Evolutionary conservation across 2,113 vertebrate genomes (phyloP).

Genomic region (Dipodomys spectabilis): DNA sequence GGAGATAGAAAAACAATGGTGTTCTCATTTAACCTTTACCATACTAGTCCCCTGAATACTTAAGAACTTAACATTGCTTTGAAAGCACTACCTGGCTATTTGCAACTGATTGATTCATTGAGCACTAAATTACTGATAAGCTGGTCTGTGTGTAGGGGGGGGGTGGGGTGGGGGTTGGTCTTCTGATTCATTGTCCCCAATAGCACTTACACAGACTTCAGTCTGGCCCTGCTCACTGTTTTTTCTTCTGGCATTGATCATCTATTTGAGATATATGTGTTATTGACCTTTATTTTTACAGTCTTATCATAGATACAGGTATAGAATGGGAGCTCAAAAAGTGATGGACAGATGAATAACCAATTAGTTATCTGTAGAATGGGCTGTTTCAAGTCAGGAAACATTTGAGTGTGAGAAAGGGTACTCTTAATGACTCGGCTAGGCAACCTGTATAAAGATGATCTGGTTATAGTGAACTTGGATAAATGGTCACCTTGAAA

Average conservation of each 20-base stretch:
- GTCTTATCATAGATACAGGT: neutral
- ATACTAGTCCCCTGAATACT: neutral
- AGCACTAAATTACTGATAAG: neutral
- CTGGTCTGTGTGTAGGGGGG: neutral
- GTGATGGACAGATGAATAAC: neutral
- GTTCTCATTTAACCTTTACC: slow-evolving; percentile 1
- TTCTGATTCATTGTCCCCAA: neutral
- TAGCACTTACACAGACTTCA: neutral
- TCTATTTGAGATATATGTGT: neutral
- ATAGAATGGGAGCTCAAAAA: neutral
- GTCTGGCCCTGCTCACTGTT: neutral
- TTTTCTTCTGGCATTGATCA: neutral
- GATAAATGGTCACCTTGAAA: neutral
- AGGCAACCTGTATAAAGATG: neutral
- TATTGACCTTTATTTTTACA: neutral
- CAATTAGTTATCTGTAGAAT: neutral
- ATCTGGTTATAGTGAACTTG: neutral
- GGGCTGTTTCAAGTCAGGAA: neutral
- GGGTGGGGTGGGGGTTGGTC: too few relatives aligned
- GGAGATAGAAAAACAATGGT: neutral
- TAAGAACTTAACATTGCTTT: neutral
- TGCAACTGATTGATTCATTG: neutral
- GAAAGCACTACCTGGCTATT: neutral
- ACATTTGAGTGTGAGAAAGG: neutral
- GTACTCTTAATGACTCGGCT: neutral